Conservation (phyloP, 2,797 vertebrate genomes). For the Cossypha caffra region DNA sequence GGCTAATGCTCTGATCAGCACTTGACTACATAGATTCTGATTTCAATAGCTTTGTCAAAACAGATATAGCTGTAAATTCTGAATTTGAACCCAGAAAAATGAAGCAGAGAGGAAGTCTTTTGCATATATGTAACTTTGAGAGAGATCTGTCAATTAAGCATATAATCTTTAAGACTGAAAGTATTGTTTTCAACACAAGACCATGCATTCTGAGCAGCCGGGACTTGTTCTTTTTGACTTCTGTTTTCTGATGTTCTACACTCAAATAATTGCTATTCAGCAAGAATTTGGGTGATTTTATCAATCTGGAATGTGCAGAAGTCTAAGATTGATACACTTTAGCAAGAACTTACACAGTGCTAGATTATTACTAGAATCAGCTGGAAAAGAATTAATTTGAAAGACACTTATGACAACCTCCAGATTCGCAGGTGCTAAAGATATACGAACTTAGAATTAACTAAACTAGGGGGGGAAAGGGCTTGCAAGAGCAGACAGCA, state of each 20-base stretch:
- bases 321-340: not conserved
- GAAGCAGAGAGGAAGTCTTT: not conserved
- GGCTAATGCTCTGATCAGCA: not conserved
- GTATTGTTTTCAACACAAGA: not conserved
- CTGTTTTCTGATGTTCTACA: not conserved
- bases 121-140: not conserved
- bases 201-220: not conserved
- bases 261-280: not conserved
- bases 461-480: not conserved
- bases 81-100: not conserved
- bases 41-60: constrained; percentile 3
- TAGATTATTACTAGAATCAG: not conserved
- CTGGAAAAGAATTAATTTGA: not conserved
- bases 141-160: not conserved
- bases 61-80: not conserved
- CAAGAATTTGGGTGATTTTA: not conserved
- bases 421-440: not conserved
- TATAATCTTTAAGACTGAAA: not conserved
- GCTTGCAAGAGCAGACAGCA: not conserved
- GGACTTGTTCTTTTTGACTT: not conserved
- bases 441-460: not conserved
- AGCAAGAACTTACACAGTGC: not conserved
- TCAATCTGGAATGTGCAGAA: not conserved
- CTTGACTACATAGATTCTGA: not conserved
- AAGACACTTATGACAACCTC: not conserved